Base-by-base conservation (phyloP, 2,113 vertebrate species). In the Lasiurus borealis region DNA sequence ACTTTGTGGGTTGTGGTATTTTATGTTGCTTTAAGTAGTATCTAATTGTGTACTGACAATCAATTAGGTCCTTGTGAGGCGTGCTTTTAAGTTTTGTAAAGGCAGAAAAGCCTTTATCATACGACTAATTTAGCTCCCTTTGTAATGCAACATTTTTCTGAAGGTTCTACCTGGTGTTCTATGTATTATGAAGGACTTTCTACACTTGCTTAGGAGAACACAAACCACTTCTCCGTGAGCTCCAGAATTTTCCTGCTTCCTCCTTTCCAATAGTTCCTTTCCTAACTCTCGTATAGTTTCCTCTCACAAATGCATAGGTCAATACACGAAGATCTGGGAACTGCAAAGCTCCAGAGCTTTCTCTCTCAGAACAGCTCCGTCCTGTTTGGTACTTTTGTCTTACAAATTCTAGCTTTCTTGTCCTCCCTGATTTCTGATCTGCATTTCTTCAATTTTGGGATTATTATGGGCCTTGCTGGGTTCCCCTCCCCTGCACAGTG, bases 231-330 rank as follows among this genome's bases (percentile, higher is more conserved):
- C 6, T 68, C 21, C 16, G 19, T 66, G 27, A 94, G 44, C 15
- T 57, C 16, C 57, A 93, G 73, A 86, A 40, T 78, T 83, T 95
- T 93, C 64, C 72, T 66, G 71, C 36, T 82, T 59, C 52, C 52
- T 90, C 10, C 40, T 72, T 78, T 68, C 9, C 7, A 48, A 1
- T 19, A 19, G 11, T 73, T 92, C 31, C 31, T 57, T 89, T 66
- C n/a, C 57, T 11, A 72, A 72, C 36, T 9, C 40, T 71, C 46
- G 10, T 2, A 54, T 15, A 59, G 23, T 76, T 88, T 94, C 8
- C 59, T 69, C 44, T 83, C 25, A 68, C 23, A 95, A 66, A 46
- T 36, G 21, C 59, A 21, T 31, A 66, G 21, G 66, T 66, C 31
- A 50, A 36, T 7, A 50, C n/a, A 62, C 25, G 29, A 57, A 71